Base-by-base conservation (phyloP, 1,140 invertebrate species). In the Calliphora vicina region DNA sequence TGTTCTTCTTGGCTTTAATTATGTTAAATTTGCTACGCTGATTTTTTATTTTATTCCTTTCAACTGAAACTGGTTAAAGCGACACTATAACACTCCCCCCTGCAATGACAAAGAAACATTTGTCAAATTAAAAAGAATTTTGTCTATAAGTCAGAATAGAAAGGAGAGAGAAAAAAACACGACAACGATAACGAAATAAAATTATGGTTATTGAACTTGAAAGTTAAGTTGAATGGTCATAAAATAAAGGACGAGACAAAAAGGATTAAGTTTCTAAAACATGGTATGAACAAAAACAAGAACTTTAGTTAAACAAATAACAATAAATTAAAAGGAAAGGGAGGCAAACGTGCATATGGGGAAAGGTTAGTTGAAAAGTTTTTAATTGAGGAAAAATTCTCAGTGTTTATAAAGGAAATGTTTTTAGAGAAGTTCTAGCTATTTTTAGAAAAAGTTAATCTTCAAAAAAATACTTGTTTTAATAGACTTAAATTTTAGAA, bases 21-120 rank as follows among this genome's bases (percentile, higher is more conserved):
- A 78, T 78, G 74, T 78, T 78, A 78, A 78, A 78, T 78, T 78
- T 78, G 74, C 23, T 78, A 78, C 74, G 74, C 74, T 23, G 74
- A 78, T 78, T 78, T 78, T 45, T 78, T 23, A n/a, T 43, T 9
- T 78, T 35, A 9, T 3, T 35, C 20, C n/a, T n/a, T n/a, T n/a
- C n/a, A n/a, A n/a, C n/a, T n/a, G n/a, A n/a, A n/a, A n/a, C n/a
- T n/a, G n/a, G n/a, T n/a, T n/a, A n/a, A 23, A 13, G 35, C 23
- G 35, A 15, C n/a, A 78, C 74, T 78, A 43, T 12, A 20, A 67
- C 50, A 2, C 15, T 15, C 15, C 61, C 61, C 35, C 74, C 74
- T 25, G 74, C 42, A 20, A 78, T 20, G 74, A 43, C 35, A 78
- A 78, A 2, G 15, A 67, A 78, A 78, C 74, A 78, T 43, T 78